phyloP scores from a whole-genome alignment of 2,888 invertebrate genomes.

The Volucella inflata region DNA sequence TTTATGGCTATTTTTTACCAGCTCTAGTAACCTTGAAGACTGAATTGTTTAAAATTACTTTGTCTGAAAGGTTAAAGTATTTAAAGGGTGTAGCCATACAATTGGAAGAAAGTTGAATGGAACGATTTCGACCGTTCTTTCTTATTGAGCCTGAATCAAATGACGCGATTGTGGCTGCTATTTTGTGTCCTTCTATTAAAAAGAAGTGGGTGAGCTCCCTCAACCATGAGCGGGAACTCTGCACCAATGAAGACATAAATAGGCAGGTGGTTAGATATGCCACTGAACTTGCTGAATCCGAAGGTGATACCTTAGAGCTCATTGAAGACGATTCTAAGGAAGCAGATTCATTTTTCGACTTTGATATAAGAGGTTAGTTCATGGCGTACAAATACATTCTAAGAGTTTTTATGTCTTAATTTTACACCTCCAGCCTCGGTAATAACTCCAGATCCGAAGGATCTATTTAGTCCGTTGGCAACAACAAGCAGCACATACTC shows the following conservation, averaged over 20 bases:
- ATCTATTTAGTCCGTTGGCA: not conserved
- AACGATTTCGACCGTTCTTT: not conserved
- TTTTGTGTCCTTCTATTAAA: not conserved
- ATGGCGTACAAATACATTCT: not conserved
- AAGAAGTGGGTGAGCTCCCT: slow-evolving; percentile 24
- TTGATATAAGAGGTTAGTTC: slow-evolving; percentile 46
- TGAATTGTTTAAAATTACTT: not conserved
- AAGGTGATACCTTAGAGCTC: slow-evolving; percentile 16
- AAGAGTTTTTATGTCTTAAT: not conserved
- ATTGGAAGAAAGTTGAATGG: not conserved
- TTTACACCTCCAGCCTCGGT: not conserved
- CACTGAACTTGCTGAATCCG: slow-evolving; percentile 26
- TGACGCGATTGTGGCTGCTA: slow-evolving; percentile 3
- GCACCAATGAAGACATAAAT: not conserved
- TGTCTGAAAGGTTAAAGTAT: not conserved
- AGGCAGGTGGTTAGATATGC: not conserved
- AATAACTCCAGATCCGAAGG: too few relatives aligned
- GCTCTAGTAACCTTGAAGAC: slow-evolving; percentile 45
- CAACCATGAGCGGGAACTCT: slow-evolving; percentile 32
- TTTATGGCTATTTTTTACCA: slow-evolving; percentile 34
- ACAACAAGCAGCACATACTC: slow-evolving; percentile 16
- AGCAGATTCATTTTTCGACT: slow-evolving; percentile 52
- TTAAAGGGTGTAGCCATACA: not conserved
- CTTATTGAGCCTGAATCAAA: not conserved
- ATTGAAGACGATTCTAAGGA: slow-evolving; percentile 26